Conservation (phyloP, 1,140 invertebrate species). For the silkworm (Bombyx mori) region ASM3026992v2 NC_085130.1:12391501-12392000, state of each 20-base stretch:
- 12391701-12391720: neutral
- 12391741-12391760: neutral
- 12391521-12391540: conserved; percentile 27
- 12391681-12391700: neutral
- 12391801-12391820: too few relatives aligned
- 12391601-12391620: neutral
- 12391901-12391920: too few relatives aligned
- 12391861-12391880: too few relatives aligned
- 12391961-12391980: too few relatives aligned
- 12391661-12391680: neutral
- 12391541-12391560: conserved; percentile 23
- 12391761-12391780: neutral
- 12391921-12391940: too few relatives aligned
- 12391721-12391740: neutral
- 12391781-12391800: neutral
- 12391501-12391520: conserved; percentile 28
- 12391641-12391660: neutral
- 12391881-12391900: too few relatives aligned
- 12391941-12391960: too few relatives aligned
- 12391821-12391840: too few relatives aligned
- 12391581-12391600: conserved; percentile 26
- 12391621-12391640: neutral
- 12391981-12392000: too few relatives aligned
- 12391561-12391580: conserved; percentile 27
- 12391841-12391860: too few relatives aligned